Evolutionary conservation across 2,888 invertebrate genomes (phyloP).

Genomic region (Apamea anceps): DNA sequence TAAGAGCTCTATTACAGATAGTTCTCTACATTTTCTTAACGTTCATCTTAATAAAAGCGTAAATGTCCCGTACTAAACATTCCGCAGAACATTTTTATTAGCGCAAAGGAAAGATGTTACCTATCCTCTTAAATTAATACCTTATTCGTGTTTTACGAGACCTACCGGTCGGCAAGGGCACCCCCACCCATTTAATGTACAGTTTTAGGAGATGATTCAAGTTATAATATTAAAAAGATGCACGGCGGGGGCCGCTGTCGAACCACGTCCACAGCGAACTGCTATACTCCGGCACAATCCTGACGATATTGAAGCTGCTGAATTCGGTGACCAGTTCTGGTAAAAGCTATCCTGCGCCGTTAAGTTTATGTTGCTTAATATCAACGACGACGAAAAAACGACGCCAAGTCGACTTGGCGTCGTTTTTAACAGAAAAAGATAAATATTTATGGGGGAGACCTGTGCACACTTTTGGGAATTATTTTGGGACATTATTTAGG

Average conservation of each 20-base stretch:
- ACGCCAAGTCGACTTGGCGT: no score
- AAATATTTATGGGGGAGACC: background rate
- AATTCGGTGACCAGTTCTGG: background rate
- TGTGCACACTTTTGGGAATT: background rate
- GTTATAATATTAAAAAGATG: background rate
- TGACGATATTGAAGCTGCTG: background rate
- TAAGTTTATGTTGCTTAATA: background rate
- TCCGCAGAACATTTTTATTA: slow-evolving; percentile 22
- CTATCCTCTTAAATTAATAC: slow-evolving; percentile 33
- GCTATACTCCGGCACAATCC: background rate
- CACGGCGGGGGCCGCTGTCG: background rate
- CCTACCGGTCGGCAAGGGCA: background rate
- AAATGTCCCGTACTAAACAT: slow-evolving; percentile 20
- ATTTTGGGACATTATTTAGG: background rate
- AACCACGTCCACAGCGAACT: background rate
- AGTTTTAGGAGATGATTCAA: background rate
- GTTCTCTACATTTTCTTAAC: no score
- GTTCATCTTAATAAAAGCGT: slow-evolving; percentile 22
- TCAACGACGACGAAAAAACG: no score
- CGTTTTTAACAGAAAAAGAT: background rate
- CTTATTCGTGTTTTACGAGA: slow-evolving; percentile 19
- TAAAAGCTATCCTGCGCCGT: background rate
- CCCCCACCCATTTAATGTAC: background rate
- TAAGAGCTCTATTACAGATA: no score
- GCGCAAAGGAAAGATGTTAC: slow-evolving; percentile 10